Conservation (phyloP, 2,797 vertebrate genomes). For the Masticophis lateralis region DNA sequence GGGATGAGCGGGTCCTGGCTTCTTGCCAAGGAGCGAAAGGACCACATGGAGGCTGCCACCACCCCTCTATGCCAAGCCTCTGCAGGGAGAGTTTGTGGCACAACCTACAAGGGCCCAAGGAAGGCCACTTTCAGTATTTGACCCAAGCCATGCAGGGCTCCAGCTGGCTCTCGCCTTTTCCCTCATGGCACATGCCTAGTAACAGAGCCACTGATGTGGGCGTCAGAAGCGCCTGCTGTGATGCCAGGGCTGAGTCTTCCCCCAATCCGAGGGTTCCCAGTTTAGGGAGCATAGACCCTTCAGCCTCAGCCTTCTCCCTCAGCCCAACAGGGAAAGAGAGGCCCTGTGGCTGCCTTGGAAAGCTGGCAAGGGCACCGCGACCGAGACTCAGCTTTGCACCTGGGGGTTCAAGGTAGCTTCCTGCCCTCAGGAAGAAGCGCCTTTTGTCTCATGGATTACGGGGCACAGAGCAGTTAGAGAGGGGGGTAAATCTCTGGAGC, state of each 20-base stretch:
- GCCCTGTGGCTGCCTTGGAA: background rate
- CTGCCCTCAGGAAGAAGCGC: background rate
- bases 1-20: background rate
- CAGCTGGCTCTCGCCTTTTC: background rate
- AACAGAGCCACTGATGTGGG: background rate
- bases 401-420: background rate
- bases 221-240: background rate
- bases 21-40: background rate
- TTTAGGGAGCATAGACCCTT: background rate
- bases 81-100: too few relatives aligned
- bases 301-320: background rate
- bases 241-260: background rate
- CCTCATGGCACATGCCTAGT: background rate
- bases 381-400: background rate
- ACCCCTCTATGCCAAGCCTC: fast-evolving
- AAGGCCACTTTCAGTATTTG: background rate
- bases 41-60: background rate
- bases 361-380: background rate
- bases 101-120: background rate
- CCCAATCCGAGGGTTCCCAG: background rate
- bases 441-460: background rate
- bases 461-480: too few relatives aligned
- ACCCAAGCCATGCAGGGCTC: background rate
- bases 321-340: background rate
- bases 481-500: too few relatives aligned